phyloP scores from a whole-genome alignment of 2,888 invertebrate species.

The Epistrophe eligans region DNA sequence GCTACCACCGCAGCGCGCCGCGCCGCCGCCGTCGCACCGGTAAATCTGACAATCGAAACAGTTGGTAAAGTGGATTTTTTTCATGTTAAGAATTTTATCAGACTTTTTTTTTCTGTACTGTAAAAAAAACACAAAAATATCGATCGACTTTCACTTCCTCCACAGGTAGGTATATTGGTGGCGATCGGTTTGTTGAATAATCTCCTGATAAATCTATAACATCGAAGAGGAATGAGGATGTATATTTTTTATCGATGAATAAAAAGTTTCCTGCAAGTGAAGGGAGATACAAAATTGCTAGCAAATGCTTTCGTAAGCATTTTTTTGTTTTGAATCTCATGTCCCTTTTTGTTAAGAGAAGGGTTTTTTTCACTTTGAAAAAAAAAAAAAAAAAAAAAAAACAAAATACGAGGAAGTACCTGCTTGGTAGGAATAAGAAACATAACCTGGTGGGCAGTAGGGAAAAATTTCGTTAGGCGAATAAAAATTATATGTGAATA shows the following conservation, averaged over 20 bases:
- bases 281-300: background rate
- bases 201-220: slow-evolving; percentile 34
- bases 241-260: slow-evolving; percentile 12
- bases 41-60: slow-evolving; percentile 55
- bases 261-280: slow-evolving; percentile 29
- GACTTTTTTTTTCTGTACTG: slow-evolving; percentile 5
- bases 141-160: slow-evolving; percentile 73
- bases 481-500: too few relatives aligned
- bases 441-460: too few relatives aligned
- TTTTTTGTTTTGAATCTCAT: background rate
- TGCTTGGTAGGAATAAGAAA: background rate
- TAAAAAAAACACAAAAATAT: slow-evolving; percentile 26
- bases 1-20: background rate
- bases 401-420: background rate
- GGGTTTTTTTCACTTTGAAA: background rate
- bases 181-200: slow-evolving; percentile 58
- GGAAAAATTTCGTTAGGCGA: background rate
- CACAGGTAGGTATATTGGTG: slow-evolving; percentile 19
- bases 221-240: slow-evolving; percentile 60
- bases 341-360: background rate
- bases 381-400: background rate
- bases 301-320: slow-evolving; percentile 18
- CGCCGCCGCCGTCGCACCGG: background rate
- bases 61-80: slow-evolving; percentile 34
- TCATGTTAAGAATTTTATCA: slow-evolving; percentile 55